Conservation (phyloP, 2,888 invertebrate genomes). For the Nymphalis polychloros region DNA sequence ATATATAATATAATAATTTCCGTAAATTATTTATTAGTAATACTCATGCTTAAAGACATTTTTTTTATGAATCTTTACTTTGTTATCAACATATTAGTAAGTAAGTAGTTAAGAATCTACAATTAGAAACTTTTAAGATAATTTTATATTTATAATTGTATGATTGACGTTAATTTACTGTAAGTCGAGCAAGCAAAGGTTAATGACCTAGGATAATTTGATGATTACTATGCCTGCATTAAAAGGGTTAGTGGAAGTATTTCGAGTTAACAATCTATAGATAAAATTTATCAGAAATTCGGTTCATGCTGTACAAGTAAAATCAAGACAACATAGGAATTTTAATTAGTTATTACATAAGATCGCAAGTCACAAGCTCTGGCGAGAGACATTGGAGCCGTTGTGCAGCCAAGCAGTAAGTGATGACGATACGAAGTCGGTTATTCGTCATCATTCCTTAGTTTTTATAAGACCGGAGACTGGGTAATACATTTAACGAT, state of each 20-base stretch:
- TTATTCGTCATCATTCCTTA: conserved; percentile 24
- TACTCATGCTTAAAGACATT: too few species aligned
- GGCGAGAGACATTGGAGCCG: conserved; percentile 25
- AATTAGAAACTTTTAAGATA: neutral
- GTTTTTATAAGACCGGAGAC: conserved; percentile 27
- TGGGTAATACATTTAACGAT: conserved; percentile 46
- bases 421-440: neutral
- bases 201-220: conserved; percentile 25
- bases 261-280: conserved; percentile 13
- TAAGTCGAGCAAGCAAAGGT: conserved; percentile 13
- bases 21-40: too few species aligned
- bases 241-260: conserved; percentile 15
- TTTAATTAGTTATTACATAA: conserved; percentile 44
- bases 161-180: neutral
- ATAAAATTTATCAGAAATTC: conserved; percentile 21
- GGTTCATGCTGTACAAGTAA: conserved; percentile 40
- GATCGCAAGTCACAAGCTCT: conserved; percentile 37
- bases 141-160: neutral
- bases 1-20: too few species aligned
- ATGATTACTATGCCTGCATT: conserved; percentile 14
- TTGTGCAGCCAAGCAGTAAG: neutral
- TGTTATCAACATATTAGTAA: neutral
- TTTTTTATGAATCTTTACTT: neutral
- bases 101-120: neutral
- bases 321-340: conserved; percentile 44